Evolutionary conservation across 2,888 invertebrate genomes (phyloP).

Genomic region (Rhaphigaster nebulosa): DNA sequence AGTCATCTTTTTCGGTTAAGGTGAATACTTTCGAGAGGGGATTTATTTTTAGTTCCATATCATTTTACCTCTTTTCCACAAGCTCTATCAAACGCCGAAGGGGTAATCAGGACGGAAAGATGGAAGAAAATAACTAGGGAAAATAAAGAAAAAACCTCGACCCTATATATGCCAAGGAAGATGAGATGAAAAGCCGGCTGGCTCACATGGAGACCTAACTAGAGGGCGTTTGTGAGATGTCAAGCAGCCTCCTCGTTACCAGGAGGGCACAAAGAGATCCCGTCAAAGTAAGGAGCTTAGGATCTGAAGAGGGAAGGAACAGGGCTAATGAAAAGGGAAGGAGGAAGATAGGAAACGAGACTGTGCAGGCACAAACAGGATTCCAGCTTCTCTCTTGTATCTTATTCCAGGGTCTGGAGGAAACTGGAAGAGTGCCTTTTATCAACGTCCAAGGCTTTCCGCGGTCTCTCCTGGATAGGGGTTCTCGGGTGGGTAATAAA

Average conservation of each 20-base stretch:
- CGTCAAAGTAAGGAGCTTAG: conserved; percentile 52
- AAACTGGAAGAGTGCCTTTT: not conserved
- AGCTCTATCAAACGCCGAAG: conserved; percentile 1
- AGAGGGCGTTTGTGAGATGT: conserved; percentile 45
- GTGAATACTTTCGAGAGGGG: not conserved
- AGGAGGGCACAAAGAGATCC: conserved; percentile 18
- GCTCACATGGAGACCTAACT: conserved; percentile 45
- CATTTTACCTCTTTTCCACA: not conserved
- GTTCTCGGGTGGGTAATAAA: not conserved
- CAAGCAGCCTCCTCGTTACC: conserved; percentile 47
- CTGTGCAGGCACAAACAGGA: conserved; percentile 18
- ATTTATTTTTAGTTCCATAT: conserved; percentile 25
- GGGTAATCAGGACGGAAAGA: not conserved
- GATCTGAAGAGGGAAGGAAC: not conserved
- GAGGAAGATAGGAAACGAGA: conserved; percentile 12
- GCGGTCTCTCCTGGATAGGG: not conserved
- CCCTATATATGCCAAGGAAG: conserved; percentile 2
- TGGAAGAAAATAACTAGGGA: conserved; percentile 30
- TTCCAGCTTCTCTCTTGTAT: not conserved
- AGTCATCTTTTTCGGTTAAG: not conserved
- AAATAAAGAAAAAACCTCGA: conserved; percentile 18
- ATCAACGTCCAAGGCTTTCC: not conserved
- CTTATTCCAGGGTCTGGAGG: not conserved
- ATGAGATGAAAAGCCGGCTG: conserved; percentile 19
- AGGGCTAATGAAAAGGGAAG: conserved; percentile 50